Conservation (phyloP, 2,797 vertebrate genomes). For the Furcifer pardalis region DNA sequence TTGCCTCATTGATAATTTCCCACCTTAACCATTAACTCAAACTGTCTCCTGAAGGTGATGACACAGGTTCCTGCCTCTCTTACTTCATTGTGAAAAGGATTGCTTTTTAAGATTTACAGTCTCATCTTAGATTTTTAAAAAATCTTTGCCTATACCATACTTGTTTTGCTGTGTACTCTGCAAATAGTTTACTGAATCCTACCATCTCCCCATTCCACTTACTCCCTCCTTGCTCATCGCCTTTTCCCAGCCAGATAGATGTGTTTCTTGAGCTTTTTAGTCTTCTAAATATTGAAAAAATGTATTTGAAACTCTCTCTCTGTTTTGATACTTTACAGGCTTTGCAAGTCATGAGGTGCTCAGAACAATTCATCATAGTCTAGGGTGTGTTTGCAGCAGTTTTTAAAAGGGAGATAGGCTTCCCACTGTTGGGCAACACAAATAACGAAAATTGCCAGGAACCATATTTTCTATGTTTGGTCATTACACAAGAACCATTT, state of each 20-base stretch:
- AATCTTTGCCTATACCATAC: background rate
- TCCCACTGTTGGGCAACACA: background rate
- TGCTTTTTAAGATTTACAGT: background rate
- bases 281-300: background rate
- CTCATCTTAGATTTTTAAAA: background rate
- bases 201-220: background rate
- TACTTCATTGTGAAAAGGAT: background rate
- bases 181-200: conserved; percentile 15
- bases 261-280: background rate
- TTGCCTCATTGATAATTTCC: background rate
- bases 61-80: background rate
- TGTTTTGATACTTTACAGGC: background rate
- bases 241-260: background rate
- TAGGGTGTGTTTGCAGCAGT: background rate
- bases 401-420: background rate
- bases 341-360: background rate
- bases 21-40: background rate
- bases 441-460: background rate
- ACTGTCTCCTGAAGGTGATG: background rate
- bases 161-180: conserved; percentile 2
- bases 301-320: background rate
- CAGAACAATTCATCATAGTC: background rate
- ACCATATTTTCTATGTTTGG: background rate
- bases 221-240: background rate
- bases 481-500: background rate